These are phyloP conservation scores for Dreissena rostriformis DNA, from an alignment of 1,140 invertebrate species.

Conservation along the genomic window DNA sequence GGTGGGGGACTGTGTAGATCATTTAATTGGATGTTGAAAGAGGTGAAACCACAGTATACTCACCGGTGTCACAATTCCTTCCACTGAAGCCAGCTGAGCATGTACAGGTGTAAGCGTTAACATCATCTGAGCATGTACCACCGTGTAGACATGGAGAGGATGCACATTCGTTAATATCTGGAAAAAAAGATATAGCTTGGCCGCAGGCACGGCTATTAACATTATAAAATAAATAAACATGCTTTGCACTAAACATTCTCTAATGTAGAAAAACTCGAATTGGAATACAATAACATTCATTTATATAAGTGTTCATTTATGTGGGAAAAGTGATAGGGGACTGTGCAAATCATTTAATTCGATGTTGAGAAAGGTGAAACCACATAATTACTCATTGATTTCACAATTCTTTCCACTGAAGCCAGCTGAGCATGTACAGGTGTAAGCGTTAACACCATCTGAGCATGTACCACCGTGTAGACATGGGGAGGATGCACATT, in stretches of 20 bases:
- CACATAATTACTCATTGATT: neutral
- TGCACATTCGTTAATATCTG: conserved; percentile 63
- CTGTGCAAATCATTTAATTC: too few relatives aligned
- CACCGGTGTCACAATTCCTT: conserved; percentile 52
- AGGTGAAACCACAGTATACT: neutral
- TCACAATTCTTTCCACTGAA: neutral
- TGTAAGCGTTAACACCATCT: neutral
- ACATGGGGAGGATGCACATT: neutral
- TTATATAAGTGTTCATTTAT: too few relatives aligned
- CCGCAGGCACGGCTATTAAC: too few relatives aligned
- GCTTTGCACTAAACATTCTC: too few relatives aligned
- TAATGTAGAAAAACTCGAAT: too few relatives aligned
- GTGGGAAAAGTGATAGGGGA: too few relatives aligned
- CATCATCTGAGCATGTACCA: conserved; percentile 52
- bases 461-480: neutral
- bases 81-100: conserved; percentile 59
- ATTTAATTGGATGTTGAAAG: too few relatives aligned
- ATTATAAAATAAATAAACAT: too few relatives aligned
- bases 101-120: conserved; percentile 55
- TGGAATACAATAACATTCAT: too few relatives aligned
- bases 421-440: neutral
- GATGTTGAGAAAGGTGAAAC: too few relatives aligned
- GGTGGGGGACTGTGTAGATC: too few relatives aligned
- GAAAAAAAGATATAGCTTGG: neutral
- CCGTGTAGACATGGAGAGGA: conserved; percentile 52